These are phyloP conservation scores for Ophion obscuratus DNA, from an alignment of 2,888 invertebrate species.

Conservation along the genomic window DNA sequence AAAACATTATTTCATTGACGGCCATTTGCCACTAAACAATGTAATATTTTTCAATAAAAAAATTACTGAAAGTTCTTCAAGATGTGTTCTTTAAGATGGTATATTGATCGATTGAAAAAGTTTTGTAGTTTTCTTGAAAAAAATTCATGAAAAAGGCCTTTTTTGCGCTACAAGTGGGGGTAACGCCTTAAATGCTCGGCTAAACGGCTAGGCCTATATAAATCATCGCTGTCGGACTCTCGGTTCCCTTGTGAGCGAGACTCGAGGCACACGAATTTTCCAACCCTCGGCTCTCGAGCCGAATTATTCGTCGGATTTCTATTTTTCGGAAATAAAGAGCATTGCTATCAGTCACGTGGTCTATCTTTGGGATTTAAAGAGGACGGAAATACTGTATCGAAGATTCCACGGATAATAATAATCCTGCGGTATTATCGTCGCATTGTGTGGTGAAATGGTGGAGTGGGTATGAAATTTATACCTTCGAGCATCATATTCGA, in stretches of 20 bases:
- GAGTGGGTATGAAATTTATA: not conserved
- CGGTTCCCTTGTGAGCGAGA: not conserved
- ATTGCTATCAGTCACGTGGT: not conserved
- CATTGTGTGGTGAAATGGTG: not conserved
- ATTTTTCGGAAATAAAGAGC: too few relatives aligned
- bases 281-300: not conserved
- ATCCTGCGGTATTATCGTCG: not conserved
- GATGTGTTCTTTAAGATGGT: too few relatives aligned
- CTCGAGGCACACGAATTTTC: not conserved
- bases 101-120: too few relatives aligned
- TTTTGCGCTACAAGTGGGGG: too few relatives aligned
- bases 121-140: too few relatives aligned
- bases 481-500: not conserved
- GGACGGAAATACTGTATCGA: not conserved
- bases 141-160: too few relatives aligned
- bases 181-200: slow-evolving; percentile 73
- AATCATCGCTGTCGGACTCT: slow-evolving; percentile 8
- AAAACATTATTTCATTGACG: too few relatives aligned
- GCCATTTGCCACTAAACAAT: too few relatives aligned
- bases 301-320: too few relatives aligned
- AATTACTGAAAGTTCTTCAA: too few relatives aligned
- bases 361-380: not conserved
- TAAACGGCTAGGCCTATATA: slow-evolving; percentile 76
- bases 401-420: not conserved
- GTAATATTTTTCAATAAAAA: too few relatives aligned